Conservation (phyloP, 1,140 invertebrate genomes). For the Oryzaephilus surinamensis region DNA sequence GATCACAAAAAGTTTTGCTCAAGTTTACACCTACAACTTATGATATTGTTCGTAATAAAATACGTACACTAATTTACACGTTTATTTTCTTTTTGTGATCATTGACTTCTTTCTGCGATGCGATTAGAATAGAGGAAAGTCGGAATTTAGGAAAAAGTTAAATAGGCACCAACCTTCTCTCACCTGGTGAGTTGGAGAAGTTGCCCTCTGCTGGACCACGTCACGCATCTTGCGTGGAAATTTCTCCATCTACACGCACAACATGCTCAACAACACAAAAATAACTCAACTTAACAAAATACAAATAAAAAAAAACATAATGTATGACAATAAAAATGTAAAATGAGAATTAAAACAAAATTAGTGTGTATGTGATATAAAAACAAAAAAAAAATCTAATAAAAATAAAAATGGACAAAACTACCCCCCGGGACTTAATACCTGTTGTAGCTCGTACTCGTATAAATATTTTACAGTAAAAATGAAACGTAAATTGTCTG, state of each 20-base stretch:
- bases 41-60: constrained; percentile 3
- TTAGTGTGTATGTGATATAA: constrained; percentile 7
- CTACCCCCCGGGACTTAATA: too few relatives aligned
- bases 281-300: constrained; percentile 28
- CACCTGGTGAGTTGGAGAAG: constrained; percentile 26
- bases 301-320: constrained; percentile 16
- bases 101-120: too few relatives aligned
- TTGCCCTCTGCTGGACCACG: constrained; percentile 44
- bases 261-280: constrained; percentile 31
- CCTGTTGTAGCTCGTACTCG: too few relatives aligned
- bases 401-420: constrained; percentile 5
- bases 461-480: too few relatives aligned
- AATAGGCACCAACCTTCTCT: constrained; percentile 27
- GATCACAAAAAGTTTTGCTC: constrained; percentile 6
- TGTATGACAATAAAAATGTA: constrained; percentile 8
- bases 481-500: too few relatives aligned
- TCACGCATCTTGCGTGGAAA: constrained; percentile 62
- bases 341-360: constrained; percentile 5
- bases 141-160: too few relatives aligned
- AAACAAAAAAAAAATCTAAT: constrained; percentile 3
- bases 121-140: too few relatives aligned
- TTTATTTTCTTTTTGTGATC: too few relatives aligned
- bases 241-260: constrained; percentile 45
- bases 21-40: not conserved
- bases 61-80: too few relatives aligned